Conservation (phyloP, 53 echinoderm and acorn worm species). For the Stichopus horrens region DNA sequence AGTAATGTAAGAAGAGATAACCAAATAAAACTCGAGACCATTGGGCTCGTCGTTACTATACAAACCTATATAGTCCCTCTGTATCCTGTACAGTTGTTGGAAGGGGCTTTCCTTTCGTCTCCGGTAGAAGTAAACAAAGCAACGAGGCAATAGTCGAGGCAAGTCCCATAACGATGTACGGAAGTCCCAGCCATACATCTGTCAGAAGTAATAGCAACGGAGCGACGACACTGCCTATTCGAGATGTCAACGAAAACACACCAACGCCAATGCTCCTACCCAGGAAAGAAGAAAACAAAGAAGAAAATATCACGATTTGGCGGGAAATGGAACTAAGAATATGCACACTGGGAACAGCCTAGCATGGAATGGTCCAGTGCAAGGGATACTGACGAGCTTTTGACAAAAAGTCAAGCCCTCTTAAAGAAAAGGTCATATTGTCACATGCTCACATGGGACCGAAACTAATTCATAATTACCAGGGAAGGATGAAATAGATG, state of each 20-base stretch:
- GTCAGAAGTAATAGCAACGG: constrained; percentile 64
- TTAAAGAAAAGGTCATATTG: no score
- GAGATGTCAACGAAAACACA: constrained; percentile 73
- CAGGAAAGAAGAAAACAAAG: background rate
- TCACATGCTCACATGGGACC: no score
- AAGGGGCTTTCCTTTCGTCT: constrained; percentile 21
- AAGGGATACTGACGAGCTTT: no score
- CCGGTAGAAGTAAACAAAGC: constrained; percentile 13
- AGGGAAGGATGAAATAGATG: no score
- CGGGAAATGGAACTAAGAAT: no score
- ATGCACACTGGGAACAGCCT: no score
- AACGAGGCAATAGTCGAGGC: background rate
- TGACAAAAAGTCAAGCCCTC: background rate
- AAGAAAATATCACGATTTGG: no score
- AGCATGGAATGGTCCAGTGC: no score
- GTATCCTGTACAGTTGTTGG: constrained; percentile 17
- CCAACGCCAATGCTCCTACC: constrained; percentile 76
- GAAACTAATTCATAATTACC: no score
- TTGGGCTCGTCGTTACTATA: background rate
- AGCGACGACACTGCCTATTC: constrained; percentile 76
- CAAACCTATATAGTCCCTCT: background rate
- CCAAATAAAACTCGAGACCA: no score
- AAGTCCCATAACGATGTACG: background rate
- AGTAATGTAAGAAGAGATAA: no score
- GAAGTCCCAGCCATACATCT: background rate